Conservation (phyloP, 2,888 invertebrate genomes). For the Drosophila siamana region DNA sequence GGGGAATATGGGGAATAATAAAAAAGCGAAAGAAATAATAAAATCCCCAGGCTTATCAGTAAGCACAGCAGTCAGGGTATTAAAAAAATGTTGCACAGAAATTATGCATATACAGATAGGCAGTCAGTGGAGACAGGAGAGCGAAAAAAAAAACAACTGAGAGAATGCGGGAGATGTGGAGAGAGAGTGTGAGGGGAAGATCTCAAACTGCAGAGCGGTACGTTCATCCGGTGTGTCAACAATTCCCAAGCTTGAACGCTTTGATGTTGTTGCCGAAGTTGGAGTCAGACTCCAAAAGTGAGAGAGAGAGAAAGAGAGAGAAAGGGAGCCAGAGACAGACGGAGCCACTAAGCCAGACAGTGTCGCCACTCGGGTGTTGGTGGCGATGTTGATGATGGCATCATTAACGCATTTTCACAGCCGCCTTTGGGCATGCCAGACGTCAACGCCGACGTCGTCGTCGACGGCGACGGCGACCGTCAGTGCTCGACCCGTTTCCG, state of each 20-base stretch:
- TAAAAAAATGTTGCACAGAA: slow-evolving; percentile 39
- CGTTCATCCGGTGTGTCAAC: slow-evolving; percentile 83
- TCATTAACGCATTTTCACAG: slow-evolving; percentile 79
- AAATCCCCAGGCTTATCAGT: slow-evolving; percentile 79
- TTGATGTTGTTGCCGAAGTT: slow-evolving; percentile 71
- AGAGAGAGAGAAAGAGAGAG: background rate
- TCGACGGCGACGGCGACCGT: slow-evolving; percentile 33
- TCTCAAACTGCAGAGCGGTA: slow-evolving; percentile 41
- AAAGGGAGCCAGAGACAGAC: background rate
- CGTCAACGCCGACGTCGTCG: no score
- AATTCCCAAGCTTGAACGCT: slow-evolving; percentile 84
- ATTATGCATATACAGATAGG: slow-evolving; percentile 12
- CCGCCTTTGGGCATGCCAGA: slow-evolving; percentile 64
- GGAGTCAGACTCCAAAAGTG: slow-evolving; percentile 17
- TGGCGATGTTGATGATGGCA: slow-evolving; percentile 71
- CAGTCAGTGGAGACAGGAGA: slow-evolving; percentile 9
- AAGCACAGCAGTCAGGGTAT: slow-evolving; percentile 63
- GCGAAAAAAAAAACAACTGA: no score
- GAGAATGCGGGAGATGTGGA: no score
- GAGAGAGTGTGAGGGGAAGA: slow-evolving; percentile 19
- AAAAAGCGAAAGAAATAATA: slow-evolving; percentile 62
- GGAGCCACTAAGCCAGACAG: slow-evolving; percentile 79
- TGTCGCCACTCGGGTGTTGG: slow-evolving; percentile 72
- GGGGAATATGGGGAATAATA: slow-evolving; percentile 34
- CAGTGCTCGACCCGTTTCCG: slow-evolving; percentile 69